Evolutionary conservation across 2,797 vertebrate genomes (phyloP), one percentile per base, ranked within the genome.

Genomic region (Halcyon badia): DNA sequence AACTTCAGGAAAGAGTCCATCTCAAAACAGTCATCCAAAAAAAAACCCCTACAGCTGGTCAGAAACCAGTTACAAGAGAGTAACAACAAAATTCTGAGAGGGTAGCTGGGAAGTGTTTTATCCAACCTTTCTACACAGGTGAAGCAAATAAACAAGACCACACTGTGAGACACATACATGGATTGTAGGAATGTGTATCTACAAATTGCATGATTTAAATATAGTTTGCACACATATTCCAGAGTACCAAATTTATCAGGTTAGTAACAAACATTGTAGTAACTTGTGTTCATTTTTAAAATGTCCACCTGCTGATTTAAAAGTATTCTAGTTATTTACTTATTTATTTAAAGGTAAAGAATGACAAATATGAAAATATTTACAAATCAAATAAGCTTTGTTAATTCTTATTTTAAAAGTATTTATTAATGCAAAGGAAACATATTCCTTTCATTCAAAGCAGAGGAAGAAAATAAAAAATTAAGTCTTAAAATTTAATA

Each of bases 131-230:
- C 26, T 37, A 3, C 2, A 37, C 14, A 60, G 17, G 39, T 52
- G 70, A 65, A 48, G 33, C 20, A 83, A 83, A 73, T 42, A 79
- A 41, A 78, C 19, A 14, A 25, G n/a, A 52, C 26, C 17, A 28
- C 22, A 11, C n/a, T 14, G 5, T 33, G 31, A 61, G 20, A 41
- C 11, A 46, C 16, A 44, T 7, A 46, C 1, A 1, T 1, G 11
- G 41, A 37, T 48, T 10, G 2, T 3, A 81, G n/a, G 10, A 42
- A 22, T 33, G 13, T 28, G 16, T 22, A n/a, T 60, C 48, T 66
- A 61, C 18, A 30, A 49, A 69, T 7, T 30, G n/a, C 5, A 60
- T 33, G 25, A 9, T 49, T 72, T 58, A 77, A 84, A 73, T 16
- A 8, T 3, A 54, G 10, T 37, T 62, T 72, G 14, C 14, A 70